A percentile compares a stretch with the other conserved stretches of the same genome.
phyloP scores from a whole-genome alignment of 1,140 invertebrate species.

The Sipha flava region DNA sequence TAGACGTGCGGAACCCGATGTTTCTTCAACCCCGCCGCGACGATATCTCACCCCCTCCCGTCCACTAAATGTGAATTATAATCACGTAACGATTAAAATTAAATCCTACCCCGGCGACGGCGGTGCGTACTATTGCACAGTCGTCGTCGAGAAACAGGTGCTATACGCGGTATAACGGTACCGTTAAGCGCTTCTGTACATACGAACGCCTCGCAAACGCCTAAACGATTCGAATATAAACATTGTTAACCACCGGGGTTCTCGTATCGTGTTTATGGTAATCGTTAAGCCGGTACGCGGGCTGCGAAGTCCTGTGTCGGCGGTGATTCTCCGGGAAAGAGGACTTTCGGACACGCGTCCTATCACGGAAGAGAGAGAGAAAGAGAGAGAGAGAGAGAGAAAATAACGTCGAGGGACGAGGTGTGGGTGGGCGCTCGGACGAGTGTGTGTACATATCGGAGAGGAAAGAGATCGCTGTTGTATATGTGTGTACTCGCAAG shows the following conservation, averaged over 20 bases:
- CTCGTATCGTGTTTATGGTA: conserved; percentile 18
- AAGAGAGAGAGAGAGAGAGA: neutral
- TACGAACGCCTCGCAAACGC: neutral
- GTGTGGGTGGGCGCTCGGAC: too few relatives aligned
- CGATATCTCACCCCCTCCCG: neutral
- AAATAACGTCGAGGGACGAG: too few relatives aligned
- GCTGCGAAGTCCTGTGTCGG: neutral
- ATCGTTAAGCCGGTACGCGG: conserved; percentile 20
- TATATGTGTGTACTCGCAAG: neutral
- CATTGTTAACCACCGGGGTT: neutral
- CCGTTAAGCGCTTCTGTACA: neutral
- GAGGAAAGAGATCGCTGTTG: too few relatives aligned
- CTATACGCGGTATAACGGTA: neutral
- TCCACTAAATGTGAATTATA: neutral
- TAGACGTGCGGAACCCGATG: neutral
- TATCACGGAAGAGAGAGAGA: neutral
- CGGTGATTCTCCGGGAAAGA: neutral
- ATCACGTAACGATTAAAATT: conserved; percentile 23
- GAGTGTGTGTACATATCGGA: too few relatives aligned
- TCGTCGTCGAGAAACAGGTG: conserved; percentile 4
- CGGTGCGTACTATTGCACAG: neutral
- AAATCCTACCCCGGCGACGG: neutral
- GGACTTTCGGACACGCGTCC: conserved; percentile 21
- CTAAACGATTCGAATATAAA: neutral
- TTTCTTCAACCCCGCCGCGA: neutral